Base-by-base conservation (phyloP, 2,113 vertebrate genomes). In the Melanotaenia duboulayi region DNA sequence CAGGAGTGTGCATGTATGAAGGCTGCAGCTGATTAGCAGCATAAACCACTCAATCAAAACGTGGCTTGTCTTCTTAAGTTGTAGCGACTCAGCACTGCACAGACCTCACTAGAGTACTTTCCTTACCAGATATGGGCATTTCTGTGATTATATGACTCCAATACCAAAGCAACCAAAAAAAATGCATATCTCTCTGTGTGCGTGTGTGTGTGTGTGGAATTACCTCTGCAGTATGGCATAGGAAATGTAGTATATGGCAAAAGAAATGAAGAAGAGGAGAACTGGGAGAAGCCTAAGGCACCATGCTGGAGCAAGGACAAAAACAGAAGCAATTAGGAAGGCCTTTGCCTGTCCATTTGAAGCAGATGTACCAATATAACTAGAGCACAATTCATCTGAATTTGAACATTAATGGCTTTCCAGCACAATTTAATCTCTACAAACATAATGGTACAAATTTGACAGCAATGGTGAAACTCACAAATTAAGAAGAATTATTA, bases 161-260 rank as follows among this genome's bases (percentile, higher is more conserved):
- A 51, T 35, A 35, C 32, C 4, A 35, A 35, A 35, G 8, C 4
- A 35, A 35, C 5, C 32, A 35, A 35, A 35, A 35, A 35, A 35
- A 5, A 35, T 35, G 32, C 32, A 35, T 28, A 28, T 28, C 3
- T 6, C 3, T n/a, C n/a, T n/a, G n/a, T n/a, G n/a, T n/a, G n/a
- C 49, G 63, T 44, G 64, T 11, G 25, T 59, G 65, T 74, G 57
- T 65, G 49, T 74, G 74, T 77, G 76, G 49, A 6, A 78, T 91
- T 88, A 94, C 94, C 92, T 93, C 51, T 88, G 85, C 48, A 91
- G 54, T 76, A 91, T 84, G 65, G 74, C 35, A 54, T 91, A 78
- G 61, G 85, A 91, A 61, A 52, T 92, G 87, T 91, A 93, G 81
- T 90, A 94, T 32, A 80, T 87, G 79, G 89, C 51, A 64, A 92